phyloP scores from a whole-genome alignment of 2,113 vertebrate species.

The Thinocorus orbignyianus region DNA sequence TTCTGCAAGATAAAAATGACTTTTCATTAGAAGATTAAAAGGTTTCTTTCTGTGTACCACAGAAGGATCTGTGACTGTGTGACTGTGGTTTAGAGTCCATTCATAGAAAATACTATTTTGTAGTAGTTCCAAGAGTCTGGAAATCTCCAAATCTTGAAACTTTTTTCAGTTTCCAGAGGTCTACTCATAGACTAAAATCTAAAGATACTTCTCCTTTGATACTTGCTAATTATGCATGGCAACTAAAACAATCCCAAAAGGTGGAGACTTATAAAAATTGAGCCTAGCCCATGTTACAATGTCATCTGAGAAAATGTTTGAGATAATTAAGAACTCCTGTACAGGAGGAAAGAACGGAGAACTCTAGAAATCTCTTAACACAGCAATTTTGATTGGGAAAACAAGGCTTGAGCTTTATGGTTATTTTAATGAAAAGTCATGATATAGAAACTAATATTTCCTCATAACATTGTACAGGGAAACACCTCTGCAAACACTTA shows the following conservation, averaged over 20 bases:
- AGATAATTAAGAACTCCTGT: neutral
- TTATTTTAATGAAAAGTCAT: neutral
- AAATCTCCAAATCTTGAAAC: neutral
- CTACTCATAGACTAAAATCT: neutral
- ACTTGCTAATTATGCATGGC: neutral
- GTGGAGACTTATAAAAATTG: neutral
- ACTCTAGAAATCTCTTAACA: neutral
- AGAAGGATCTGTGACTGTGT: neutral
- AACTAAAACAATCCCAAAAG: neutral
- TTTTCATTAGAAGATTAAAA: neutral
- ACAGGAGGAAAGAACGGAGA: neutral
- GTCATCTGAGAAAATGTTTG: neutral
- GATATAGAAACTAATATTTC: neutral
- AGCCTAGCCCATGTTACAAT: neutral
- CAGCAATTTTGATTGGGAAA: neutral
- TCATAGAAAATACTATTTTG: neutral
- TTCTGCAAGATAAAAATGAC: neutral
- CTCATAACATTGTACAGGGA: neutral
- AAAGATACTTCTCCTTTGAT: neutral
- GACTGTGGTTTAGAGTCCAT: neutral
- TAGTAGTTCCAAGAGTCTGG: neutral
- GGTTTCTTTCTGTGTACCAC: neutral
- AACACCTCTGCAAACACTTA: neutral
- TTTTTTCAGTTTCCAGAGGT: neutral
- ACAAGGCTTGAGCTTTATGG: neutral